Conservation (phyloP, 2,113 vertebrate genomes). For the Eolophus roseicapilla region DNA sequence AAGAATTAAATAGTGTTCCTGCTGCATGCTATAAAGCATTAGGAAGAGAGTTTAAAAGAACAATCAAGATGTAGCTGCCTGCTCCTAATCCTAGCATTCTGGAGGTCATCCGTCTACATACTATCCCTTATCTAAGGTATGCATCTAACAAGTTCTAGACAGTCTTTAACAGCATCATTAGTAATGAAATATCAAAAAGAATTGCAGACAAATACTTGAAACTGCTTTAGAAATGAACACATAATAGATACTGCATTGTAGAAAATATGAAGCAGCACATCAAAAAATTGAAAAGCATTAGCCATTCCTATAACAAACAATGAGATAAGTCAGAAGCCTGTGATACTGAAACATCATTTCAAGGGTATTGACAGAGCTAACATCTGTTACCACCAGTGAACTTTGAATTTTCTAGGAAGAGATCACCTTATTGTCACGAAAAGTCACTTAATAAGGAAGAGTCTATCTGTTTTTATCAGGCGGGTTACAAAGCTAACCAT, state of each 20-base stretch:
- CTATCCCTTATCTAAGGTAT: background rate
- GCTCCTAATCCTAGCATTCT: background rate
- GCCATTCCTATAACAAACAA: background rate
- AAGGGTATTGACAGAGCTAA: background rate
- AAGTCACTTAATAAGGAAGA: background rate
- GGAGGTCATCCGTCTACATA: background rate
- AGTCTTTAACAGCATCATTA: background rate
- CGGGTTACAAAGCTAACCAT: background rate
- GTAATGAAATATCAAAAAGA: background rate
- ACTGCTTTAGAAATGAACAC: background rate
- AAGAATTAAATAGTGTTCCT: background rate
- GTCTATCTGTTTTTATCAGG: background rate
- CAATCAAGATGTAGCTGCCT: background rate
- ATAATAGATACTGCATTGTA: background rate
- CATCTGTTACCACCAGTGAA: background rate
- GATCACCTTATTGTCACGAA: background rate
- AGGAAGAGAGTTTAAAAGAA: background rate
- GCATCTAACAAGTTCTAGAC: background rate
- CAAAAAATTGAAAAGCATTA: background rate
- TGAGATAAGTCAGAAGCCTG: background rate
- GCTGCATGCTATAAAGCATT: background rate
- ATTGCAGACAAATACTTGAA: background rate
- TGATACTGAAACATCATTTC: background rate
- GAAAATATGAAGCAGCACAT: background rate
- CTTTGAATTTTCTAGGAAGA: background rate